These are phyloP conservation scores for Crotalus helleri DNA, from an alignment of 2,113 vertebrate species.

Conservation along the genomic window DNA sequence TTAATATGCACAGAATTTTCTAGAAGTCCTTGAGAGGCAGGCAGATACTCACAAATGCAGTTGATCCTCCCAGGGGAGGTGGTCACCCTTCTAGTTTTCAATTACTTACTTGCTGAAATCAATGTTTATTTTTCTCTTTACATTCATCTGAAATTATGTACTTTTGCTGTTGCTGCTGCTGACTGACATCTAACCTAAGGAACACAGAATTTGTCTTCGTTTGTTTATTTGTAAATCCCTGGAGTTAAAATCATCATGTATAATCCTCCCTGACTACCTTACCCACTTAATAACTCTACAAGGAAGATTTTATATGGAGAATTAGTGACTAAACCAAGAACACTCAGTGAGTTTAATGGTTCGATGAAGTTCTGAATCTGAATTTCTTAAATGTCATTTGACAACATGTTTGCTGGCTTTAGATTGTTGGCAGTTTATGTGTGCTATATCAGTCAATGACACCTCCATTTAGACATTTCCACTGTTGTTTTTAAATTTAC, in stretches of 20 bases:
- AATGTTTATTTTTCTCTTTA: neutral
- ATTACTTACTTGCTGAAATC: neutral
- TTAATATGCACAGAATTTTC: constrained; percentile 42
- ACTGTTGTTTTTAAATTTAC: neutral
- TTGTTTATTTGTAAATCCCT: neutral
- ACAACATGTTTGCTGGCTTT: neutral
- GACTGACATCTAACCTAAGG: neutral
- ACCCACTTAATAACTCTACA: neutral
- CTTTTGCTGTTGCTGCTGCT: neutral
- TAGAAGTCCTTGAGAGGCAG: constrained; percentile 39
- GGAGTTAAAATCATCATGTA: neutral
- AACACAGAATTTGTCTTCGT: neutral
- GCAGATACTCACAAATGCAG: neutral
- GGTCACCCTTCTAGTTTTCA: neutral
- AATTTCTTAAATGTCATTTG: neutral
- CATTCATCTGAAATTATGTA: neutral
- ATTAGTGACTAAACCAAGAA: neutral
- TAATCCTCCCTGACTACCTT: neutral
- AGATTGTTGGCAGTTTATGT: neutral
- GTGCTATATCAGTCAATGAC: neutral
- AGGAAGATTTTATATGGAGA: neutral
- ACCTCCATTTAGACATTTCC: neutral
- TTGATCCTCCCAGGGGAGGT: neutral
- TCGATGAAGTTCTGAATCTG: neutral
- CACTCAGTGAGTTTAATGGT: neutral